Evolutionary conservation across 1,140 invertebrate species (phyloP).

Genomic region (Stenopsyche tienmushanensis): DNA sequence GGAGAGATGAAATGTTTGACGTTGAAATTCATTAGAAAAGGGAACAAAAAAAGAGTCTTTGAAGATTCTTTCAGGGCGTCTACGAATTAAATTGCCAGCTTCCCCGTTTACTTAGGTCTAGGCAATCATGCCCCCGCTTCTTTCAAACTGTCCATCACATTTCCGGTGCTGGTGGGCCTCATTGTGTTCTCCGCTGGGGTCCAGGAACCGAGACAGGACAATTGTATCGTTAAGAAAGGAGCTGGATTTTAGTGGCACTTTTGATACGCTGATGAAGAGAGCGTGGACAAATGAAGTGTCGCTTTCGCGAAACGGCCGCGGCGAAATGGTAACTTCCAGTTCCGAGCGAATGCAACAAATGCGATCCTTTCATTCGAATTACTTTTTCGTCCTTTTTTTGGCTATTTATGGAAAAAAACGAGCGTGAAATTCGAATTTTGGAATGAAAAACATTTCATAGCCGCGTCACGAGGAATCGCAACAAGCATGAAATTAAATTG

Average conservation of each 20-base stretch:
- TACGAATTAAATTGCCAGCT: background rate
- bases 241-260: background rate
- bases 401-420: no score
- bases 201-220: background rate
- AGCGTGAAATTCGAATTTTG: no score
- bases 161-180: background rate
- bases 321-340: no score
- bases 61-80: background rate
- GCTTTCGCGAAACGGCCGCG: no score
- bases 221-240: background rate
- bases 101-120: background rate
- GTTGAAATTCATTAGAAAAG: background rate
- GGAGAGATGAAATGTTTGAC: background rate
- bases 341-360: no score
- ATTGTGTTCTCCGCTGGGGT: background rate
- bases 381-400: no score
- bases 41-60: conserved; percentile 1
- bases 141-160: background rate
- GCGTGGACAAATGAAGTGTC: background rate
- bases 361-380: no score
- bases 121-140: background rate
- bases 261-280: background rate
- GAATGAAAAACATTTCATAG: no score
- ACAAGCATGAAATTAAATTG: no score
- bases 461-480: no score